Percentiles rank a stretch among this genome's conserved stretches.
These are phyloP conservation scores for Leptobrachium leishanense DNA, from an alignment of 2,113 vertebrate genomes.

Conservation along the genomic window DNA sequence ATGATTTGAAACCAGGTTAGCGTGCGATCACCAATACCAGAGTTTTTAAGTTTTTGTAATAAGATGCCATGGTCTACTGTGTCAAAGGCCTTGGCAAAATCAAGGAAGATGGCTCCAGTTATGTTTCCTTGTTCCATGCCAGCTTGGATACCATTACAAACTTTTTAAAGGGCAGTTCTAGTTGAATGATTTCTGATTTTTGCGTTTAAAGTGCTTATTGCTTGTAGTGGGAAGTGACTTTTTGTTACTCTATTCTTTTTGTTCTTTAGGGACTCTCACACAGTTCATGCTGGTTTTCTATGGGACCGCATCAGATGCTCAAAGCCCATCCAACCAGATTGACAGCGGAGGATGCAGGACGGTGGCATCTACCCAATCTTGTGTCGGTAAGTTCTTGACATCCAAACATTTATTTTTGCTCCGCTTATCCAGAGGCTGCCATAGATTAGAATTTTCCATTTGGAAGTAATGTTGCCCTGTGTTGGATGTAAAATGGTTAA, in stretches of 20 bases:
- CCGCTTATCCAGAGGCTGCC: no score
- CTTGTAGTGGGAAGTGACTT: neutral
- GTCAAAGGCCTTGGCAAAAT: no score
- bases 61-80: no score
- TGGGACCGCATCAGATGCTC: conserved; percentile 77
- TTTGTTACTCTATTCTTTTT: neutral
- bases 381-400: conserved; percentile 82
- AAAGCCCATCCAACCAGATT: conserved; percentile 72
- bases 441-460: neutral
- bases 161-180: no score
- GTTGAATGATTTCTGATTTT: no score
- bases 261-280: conserved; percentile 78
- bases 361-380: conserved; percentile 87
- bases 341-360: conserved; percentile 94
- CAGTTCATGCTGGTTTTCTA: conserved; percentile 90
- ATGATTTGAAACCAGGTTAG: no score
- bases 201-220: no score
- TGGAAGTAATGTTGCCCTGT: neutral
- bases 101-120: no score
- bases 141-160: no score
- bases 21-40: no score
- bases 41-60: no score
- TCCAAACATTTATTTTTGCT: neutral
- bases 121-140: no score
- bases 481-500: neutral